A percentile compares a stretch with the other conserved stretches of the same genome.
phyloP scores from a whole-genome alignment of 2,888 invertebrate species.

The Phania funesta region DNA sequence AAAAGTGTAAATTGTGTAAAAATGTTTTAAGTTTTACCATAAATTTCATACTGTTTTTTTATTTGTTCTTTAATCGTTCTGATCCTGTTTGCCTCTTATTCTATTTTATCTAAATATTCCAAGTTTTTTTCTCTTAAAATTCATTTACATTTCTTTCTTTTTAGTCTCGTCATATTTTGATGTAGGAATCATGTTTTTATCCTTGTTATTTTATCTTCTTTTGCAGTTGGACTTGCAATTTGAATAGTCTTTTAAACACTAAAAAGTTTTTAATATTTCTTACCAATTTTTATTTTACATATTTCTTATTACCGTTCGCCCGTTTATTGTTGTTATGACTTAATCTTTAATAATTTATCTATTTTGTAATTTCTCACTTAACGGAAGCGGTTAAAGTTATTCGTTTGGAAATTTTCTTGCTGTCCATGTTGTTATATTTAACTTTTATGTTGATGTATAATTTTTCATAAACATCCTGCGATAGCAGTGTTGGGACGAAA shows the following conservation, averaged over 20 bases:
- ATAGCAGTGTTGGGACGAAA: conserved; percentile 51
- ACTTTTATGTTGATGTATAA: too few species aligned
- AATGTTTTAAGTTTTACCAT: too few species aligned
- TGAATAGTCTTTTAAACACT: conserved; percentile 27
- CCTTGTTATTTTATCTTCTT: conserved; percentile 31
- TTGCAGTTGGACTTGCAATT: conserved; percentile 29
- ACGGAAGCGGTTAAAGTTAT: conserved; percentile 67
- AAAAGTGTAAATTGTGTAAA: too few species aligned
- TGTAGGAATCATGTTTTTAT: conserved; percentile 68
- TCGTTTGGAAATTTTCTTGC: conserved; percentile 66
- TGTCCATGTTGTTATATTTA: conserved; percentile 39
- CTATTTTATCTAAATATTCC: too few species aligned
- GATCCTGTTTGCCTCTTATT: too few species aligned
- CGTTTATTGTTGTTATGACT: conserved; percentile 28
- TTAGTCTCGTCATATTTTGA: conserved; percentile 45
- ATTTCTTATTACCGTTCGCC: conserved; percentile 56
- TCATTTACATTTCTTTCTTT: conserved; percentile 50
- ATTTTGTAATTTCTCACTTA: conserved; percentile 57
- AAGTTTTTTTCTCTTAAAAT: too few species aligned
- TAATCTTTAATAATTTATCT: conserved; percentile 60
- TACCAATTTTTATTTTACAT: too few species aligned
- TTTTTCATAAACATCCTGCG: conserved; percentile 65
- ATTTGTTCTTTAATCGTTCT: too few species aligned
- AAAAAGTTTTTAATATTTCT: conserved; percentile 64
- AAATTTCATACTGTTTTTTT: too few species aligned